A percentile compares a stretch with the other conserved stretches of the same genome.
These are phyloP conservation scores for Scaptodrosophila latifasciaeformis DNA, from an alignment of 2,888 invertebrate species.

Conservation along the genomic window DNA sequence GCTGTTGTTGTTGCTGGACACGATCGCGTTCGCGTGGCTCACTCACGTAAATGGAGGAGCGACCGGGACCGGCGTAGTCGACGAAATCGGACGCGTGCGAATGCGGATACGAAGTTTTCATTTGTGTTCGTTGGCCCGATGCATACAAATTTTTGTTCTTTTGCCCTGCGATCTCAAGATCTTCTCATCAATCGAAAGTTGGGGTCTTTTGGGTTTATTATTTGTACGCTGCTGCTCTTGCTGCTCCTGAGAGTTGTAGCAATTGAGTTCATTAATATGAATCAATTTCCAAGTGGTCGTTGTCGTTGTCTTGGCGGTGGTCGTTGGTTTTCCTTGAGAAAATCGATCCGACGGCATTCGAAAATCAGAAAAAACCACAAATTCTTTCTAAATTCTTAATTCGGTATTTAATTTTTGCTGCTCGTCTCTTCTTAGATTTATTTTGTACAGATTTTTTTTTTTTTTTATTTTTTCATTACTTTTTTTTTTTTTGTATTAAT, in stretches of 20 bases:
- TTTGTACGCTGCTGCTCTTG: not conserved
- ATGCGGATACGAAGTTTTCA: slow-evolving; percentile 71
- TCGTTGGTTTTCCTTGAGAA: slow-evolving; percentile 11
- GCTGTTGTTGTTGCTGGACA: slow-evolving; percentile 6
- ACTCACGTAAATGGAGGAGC: slow-evolving; percentile 48
- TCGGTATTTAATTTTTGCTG: slow-evolving; percentile 30
- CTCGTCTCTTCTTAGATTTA: slow-evolving; percentile 16
- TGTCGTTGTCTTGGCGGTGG: slow-evolving; percentile 1
- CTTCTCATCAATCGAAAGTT: not conserved
- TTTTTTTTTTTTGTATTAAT: slow-evolving; percentile 1
- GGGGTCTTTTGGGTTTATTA: no score
- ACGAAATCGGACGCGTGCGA: slow-evolving; percentile 69
- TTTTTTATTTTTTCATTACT: slow-evolving; percentile 14
- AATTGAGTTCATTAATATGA: no score
- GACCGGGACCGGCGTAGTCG: slow-evolving; percentile 73
- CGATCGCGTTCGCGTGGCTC: slow-evolving; percentile 23
- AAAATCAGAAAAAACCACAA: no score
- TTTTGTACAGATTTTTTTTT: slow-evolving; percentile 7
- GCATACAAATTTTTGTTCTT: slow-evolving; percentile 60
- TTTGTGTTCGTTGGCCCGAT: slow-evolving; percentile 56
- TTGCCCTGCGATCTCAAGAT: not conserved
- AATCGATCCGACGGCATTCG: slow-evolving; percentile 4
- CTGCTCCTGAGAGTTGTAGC: not conserved
- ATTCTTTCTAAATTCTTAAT: slow-evolving; percentile 34
- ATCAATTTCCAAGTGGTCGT: no score